A percentile compares a stretch with the other conserved stretches of the same genome.
phyloP scores from a whole-genome alignment of 2,888 invertebrate species.

The Kuschelorhynchus macadamiae region DNA sequence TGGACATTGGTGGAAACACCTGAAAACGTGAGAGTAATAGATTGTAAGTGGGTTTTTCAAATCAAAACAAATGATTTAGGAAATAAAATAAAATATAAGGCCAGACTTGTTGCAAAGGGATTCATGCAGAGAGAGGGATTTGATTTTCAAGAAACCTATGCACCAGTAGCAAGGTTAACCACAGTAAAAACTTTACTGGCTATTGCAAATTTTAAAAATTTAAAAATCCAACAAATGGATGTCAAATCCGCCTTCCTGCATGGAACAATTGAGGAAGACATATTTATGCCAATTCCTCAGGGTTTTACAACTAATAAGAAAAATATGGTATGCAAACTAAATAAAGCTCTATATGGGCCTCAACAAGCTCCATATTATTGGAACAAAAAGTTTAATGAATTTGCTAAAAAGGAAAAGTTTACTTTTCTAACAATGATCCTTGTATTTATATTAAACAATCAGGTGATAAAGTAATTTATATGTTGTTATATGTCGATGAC shows the following conservation, averaged over 20 bases:
- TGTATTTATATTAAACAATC: constrained; percentile 53
- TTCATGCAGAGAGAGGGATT: constrained; percentile 37
- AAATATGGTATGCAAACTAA: constrained; percentile 45
- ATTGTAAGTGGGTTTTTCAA: constrained; percentile 45
- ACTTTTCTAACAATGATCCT: constrained; percentile 51
- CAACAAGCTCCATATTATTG: constrained; percentile 58
- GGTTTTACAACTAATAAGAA: constrained; percentile 45
- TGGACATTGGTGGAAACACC: constrained; percentile 46
- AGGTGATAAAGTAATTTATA: constrained; percentile 7
- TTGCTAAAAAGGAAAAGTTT: constrained; percentile 49
- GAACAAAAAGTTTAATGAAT: constrained; percentile 54
- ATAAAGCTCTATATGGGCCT: constrained; percentile 58
- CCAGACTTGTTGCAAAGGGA: constrained; percentile 43
- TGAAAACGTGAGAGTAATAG: constrained; percentile 36
- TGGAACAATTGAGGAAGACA: constrained; percentile 41
- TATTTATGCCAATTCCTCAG: constrained; percentile 55
- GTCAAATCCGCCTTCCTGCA: constrained; percentile 60
- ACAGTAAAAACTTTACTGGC: constrained; percentile 37
- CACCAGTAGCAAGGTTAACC: constrained; percentile 41
- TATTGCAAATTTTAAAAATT: constrained; percentile 4
- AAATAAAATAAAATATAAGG: constrained; percentile 39
- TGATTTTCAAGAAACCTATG: constrained; percentile 44
- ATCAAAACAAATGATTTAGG: constrained; percentile 37
- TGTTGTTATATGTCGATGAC: constrained; percentile 58
- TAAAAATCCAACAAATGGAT: constrained; percentile 46